Percentiles rank a stretch among this genome's conserved stretches.
These are phyloP conservation scores for Drosophila nr. fundita DNA, from an alignment of 2,888 invertebrate genomes.

Conservation along the genomic window DNA sequence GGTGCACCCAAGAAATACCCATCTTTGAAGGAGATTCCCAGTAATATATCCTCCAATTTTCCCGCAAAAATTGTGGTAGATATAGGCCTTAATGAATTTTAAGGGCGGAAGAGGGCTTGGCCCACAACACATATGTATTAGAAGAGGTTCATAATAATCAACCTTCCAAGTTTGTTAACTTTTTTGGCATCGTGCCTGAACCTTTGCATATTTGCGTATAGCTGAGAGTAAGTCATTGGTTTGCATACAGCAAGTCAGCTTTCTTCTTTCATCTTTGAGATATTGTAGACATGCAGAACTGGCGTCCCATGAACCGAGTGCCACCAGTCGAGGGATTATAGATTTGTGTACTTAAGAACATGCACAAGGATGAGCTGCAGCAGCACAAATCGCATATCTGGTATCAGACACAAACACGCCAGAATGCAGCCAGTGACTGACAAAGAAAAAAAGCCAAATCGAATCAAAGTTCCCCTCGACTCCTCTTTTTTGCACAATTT, in stretches of 20 bases:
- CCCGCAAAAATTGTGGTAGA: not conserved
- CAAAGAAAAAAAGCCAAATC: constrained; percentile 24
- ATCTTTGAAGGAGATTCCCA: not conserved
- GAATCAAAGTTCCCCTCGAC: constrained; percentile 15
- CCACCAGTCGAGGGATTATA: constrained; percentile 5
- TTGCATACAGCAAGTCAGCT: not conserved
- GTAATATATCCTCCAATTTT: not conserved
- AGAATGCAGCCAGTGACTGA: not conserved
- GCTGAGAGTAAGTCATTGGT: not conserved
- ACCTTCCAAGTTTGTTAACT: too few relatives aligned
- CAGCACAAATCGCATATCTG: constrained; percentile 14
- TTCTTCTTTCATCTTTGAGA: not conserved
- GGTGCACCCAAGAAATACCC: not conserved
- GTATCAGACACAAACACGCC: constrained; percentile 22
- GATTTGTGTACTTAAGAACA: constrained; percentile 21
- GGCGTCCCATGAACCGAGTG: not conserved
- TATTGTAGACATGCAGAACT: constrained; percentile 6
- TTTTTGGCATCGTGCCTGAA: not conserved
- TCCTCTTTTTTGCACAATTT: not conserved
- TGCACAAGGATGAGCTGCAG: not conserved
- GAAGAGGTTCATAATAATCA: too few relatives aligned
- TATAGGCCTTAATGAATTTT: not conserved
- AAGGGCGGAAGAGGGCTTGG: not conserved
- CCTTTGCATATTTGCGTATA: not conserved
- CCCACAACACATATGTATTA: too few relatives aligned